Conservation (phyloP, 2,888 invertebrate genomes). For the Nasonovia ribisnigri region DNA sequence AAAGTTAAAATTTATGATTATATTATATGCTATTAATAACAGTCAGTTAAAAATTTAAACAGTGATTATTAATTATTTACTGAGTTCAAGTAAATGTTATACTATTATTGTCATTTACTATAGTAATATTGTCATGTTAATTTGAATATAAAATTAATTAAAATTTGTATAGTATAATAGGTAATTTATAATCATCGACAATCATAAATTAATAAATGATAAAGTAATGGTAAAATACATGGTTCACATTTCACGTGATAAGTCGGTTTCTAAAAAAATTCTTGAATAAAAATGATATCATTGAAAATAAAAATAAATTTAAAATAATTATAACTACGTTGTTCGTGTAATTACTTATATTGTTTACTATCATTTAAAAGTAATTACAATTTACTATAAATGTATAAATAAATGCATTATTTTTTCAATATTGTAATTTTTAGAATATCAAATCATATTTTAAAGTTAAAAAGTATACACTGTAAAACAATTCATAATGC, state of each 20-base stretch:
- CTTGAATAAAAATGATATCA: no score
- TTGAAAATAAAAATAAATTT: not conserved
- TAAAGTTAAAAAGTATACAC: not conserved
- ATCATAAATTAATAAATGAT: not conserved
- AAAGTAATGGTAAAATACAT: not conserved
- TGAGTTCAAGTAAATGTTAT: not conserved
- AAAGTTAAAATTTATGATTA: not conserved
- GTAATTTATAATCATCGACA: not conserved
- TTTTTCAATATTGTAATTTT: not conserved
- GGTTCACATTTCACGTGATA: not conserved
- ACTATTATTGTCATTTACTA: not conserved
- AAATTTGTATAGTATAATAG: not conserved
- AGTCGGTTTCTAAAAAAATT: not conserved
- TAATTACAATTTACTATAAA: not conserved
- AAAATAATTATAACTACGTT: not conserved
- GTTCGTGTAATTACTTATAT: not conserved
- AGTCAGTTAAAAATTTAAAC: not conserved
- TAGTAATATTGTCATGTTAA: not conserved
- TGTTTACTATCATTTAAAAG: not conserved
- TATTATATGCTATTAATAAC: not conserved
- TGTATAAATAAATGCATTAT: not conserved
- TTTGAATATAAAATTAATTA: not conserved
- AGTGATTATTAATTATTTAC: slow-evolving; percentile 10
- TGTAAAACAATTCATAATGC: not conserved
- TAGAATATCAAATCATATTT: not conserved